Conservation (phyloP, 92 coral and sea anemone species). For the Paramuricea clavata region DNA sequence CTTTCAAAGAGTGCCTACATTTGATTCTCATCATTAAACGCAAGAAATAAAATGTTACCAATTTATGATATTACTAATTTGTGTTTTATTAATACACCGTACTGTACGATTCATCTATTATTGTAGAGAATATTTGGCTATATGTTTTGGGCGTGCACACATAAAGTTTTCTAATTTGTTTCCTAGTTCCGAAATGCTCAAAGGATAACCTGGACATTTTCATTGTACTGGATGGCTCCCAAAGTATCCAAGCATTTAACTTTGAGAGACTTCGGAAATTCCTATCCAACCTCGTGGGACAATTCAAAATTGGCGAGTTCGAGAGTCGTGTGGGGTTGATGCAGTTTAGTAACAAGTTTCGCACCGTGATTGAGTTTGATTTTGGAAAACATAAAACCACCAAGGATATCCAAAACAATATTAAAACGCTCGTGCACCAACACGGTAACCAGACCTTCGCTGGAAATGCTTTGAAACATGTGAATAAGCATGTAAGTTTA, state of each 20-base stretch:
- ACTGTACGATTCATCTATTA: too few species aligned
- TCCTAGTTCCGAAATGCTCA: neutral
- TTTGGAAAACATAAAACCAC: conserved; percentile 44
- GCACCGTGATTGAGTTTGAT: conserved; percentile 40
- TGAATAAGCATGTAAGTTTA: conserved; percentile 25
- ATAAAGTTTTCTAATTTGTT: neutral
- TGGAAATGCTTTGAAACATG: conserved; percentile 25
- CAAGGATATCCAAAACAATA: conserved; percentile 25
- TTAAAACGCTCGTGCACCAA: conserved; percentile 31
- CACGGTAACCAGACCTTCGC: conserved; percentile 20
- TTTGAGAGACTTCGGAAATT: conserved; percentile 13
- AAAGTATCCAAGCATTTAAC: neutral
- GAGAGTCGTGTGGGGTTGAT: conserved; percentile 40
- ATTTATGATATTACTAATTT: too few species aligned
- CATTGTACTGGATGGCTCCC: conserved; percentile 37
- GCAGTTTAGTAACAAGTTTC: conserved; percentile 43
- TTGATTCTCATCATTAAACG: too few species aligned
- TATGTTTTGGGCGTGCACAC: neutral
- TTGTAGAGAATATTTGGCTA: neutral
- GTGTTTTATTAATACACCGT: too few species aligned
- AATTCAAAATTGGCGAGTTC: conserved; percentile 36
- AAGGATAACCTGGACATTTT: conserved; percentile 37
- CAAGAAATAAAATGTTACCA: too few species aligned
- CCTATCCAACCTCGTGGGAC: conserved; percentile 33
- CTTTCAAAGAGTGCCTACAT: too few species aligned